Evolutionary conservation across 2,113 vertebrate genomes (phyloP), one percentile per base, ranked within the genome.

Genomic region (Greenwoodochromis staneri): DNA sequence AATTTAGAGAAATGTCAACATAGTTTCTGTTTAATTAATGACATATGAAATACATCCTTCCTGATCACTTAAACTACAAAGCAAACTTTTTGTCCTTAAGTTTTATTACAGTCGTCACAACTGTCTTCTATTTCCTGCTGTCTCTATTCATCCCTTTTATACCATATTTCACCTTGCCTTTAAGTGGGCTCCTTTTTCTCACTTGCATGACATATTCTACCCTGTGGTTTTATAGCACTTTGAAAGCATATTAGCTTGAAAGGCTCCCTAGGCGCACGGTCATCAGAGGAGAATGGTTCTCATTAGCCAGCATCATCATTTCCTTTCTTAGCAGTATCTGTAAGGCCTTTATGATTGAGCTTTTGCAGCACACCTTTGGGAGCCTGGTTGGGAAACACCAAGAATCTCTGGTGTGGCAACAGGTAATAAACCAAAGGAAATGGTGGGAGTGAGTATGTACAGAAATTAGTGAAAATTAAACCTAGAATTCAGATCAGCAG

Each of bases 291-390:
- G 87, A 94, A 91, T 94, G 92, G 86, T 88, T 92, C 93, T 92
- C 94, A 96, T 95, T 95, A 95, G 86, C 88, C 40, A 21, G 87
- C 93, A 91, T 95, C 91, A 95, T 95, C 92, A 88, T 93, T 95
- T 94, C 93, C 90, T 94, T 91, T 90, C 91, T 69, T 88, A 92
- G 89, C 84, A 87, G 86, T 87, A 87, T 93, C 88, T 87, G 59
- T 63, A n/a, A 89, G 87, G 63, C 49, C 86, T 94, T 95, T 92
- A 94, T 93, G 86, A 88, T 81, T 91, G 83, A 93, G 85, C 61
- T 76, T 93, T 87, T 57, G 84, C 91, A 95, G 91, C 81, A 84
- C 88, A 92, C 91, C 90, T 94, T 80, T 34, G 88, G 89, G 88
- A 89, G 53, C 63, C 36, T 55, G 51, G 29, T 71, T 40, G 69